phyloP scores from a whole-genome alignment of 2,888 invertebrate genomes.

The Corbicula japonica region DNA sequence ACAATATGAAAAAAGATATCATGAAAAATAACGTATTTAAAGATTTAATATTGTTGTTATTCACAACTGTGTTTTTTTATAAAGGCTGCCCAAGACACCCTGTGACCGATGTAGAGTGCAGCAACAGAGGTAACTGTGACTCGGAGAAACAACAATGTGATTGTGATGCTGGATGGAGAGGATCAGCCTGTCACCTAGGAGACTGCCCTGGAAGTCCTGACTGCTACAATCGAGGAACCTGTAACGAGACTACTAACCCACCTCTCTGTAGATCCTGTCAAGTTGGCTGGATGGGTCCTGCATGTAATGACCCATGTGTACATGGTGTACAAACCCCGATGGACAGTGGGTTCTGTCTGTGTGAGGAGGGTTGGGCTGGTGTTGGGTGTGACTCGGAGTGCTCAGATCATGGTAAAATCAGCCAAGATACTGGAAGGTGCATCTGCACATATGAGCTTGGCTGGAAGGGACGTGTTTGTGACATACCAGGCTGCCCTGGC shows the following conservation, averaged over 20 bases:
- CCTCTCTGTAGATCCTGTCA: constrained; percentile 72
- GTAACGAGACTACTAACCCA: constrained; percentile 67
- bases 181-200: constrained; percentile 72
- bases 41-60: too few species aligned
- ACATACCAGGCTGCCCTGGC: constrained; percentile 80
- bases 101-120: constrained; percentile 69
- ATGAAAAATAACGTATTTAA: too few species aligned
- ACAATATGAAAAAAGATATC: too few species aligned
- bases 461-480: constrained; percentile 77
- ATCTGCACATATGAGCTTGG: constrained; percentile 75
- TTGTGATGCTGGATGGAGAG: constrained; percentile 74
- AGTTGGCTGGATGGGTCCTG: constrained; percentile 75
- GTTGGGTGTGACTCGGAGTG: constrained; percentile 80
- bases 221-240: constrained; percentile 71
- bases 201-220: constrained; percentile 75
- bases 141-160: constrained; percentile 68
- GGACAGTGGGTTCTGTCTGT: constrained; percentile 72
- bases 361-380: constrained; percentile 78
- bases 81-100: constrained; percentile 76
- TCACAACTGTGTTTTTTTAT: not conserved
- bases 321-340: constrained; percentile 70
- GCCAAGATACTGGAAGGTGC: constrained; percentile 61
- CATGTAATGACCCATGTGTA: constrained; percentile 77
- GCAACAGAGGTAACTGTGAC: constrained; percentile 77
- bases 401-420: constrained; percentile 73